phyloP scores from a whole-genome alignment of 2,888 invertebrate genomes.

The Aspidiotus destructor region DNA sequence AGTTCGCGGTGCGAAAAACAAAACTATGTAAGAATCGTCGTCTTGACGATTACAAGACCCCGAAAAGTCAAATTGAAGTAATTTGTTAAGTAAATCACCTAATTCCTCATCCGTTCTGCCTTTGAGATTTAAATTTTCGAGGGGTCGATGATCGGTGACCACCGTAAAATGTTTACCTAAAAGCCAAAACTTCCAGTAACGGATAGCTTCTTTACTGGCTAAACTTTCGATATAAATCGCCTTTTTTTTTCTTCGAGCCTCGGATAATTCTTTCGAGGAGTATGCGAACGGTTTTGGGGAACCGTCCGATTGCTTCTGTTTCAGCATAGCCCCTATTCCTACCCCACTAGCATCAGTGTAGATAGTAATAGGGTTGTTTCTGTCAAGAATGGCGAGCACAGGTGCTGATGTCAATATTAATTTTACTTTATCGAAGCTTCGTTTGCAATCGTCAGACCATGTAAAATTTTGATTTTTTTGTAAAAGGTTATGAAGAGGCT shows the following conservation, averaged over 20 bases:
- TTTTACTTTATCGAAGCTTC: conserved; percentile 31
- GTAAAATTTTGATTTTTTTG: conserved; percentile 34
- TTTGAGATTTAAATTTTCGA: conserved; percentile 36
- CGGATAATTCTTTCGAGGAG: too few relatives aligned
- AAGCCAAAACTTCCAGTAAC: conserved; percentile 34
- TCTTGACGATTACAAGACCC: conserved; percentile 36
- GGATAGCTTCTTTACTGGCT: conserved; percentile 33
- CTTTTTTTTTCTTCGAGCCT: conserved; percentile 34
- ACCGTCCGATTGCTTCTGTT: neutral
- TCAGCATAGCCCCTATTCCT: conserved; percentile 29
- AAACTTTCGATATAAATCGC: conserved; percentile 31
- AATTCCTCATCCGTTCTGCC: too few relatives aligned
- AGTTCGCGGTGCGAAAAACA: too few relatives aligned
- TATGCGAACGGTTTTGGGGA: conserved; percentile 36
- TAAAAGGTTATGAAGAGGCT: conserved; percentile 30
- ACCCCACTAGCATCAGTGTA: conserved; percentile 36
- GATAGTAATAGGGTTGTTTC: conserved; percentile 35
- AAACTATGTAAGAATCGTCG: too few relatives aligned
- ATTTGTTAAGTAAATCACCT: conserved; percentile 35
- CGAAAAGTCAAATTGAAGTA: conserved; percentile 37
- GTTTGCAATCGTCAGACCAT: conserved; percentile 36
- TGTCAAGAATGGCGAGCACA: conserved; percentile 35
- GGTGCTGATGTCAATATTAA: conserved; percentile 33
- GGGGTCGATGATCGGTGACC: conserved; percentile 35
- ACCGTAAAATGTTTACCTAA: conserved; percentile 25